Base-by-base conservation (phyloP, 2,888 invertebrate genomes). In the Orgyia antiqua region DNA sequence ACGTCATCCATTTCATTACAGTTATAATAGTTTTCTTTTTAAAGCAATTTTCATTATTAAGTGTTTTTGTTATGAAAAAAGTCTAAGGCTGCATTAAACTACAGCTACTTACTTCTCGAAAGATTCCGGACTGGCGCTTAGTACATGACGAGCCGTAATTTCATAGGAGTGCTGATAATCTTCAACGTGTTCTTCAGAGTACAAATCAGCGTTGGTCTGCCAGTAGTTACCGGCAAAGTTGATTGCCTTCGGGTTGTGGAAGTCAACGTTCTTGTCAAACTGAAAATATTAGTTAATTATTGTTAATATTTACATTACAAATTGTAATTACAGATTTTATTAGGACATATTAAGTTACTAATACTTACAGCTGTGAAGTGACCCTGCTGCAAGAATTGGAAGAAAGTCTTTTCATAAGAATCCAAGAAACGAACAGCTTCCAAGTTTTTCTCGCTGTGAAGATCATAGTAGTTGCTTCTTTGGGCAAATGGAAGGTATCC, bases 161-260 rank as follows among this genome's bases (percentile, higher is more conserved):
- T 89, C 88, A 38, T 89, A 88, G n/a, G 90, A 89, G 51, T 88
- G 89, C 43, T 73, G 66, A 55, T 69, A 72, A 38, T 71, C 59
- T 33, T 58, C 63, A 10, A 62, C 60, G 25, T 50, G 64, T 26
- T 63, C 45, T 25, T 73, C 71, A 23, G 71, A 65, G 44, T 70
- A 75, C 31, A 80, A 50, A 54, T 90, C 88, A 33, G 71, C 75
- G 55, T 89, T 90, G 27, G 87, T 86, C 68, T 89, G 88, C 66
- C 90, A 86, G 52, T 87, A 67, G 65, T 88, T 87, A 1, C 87
- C 88, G 10, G 90, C 76, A 35, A 83, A 76, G 69, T 88, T 86
- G 39, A 89, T 66, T 24, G 89, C 87, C 24, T 88, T 72, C 2
- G 69, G 58, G 40, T 69, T 63, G 34, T 52, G 62, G 37, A 79